Evolutionary conservation across 2,113 vertebrate species (phyloP).

Genomic region (Oreochromis niloticus): DNA sequence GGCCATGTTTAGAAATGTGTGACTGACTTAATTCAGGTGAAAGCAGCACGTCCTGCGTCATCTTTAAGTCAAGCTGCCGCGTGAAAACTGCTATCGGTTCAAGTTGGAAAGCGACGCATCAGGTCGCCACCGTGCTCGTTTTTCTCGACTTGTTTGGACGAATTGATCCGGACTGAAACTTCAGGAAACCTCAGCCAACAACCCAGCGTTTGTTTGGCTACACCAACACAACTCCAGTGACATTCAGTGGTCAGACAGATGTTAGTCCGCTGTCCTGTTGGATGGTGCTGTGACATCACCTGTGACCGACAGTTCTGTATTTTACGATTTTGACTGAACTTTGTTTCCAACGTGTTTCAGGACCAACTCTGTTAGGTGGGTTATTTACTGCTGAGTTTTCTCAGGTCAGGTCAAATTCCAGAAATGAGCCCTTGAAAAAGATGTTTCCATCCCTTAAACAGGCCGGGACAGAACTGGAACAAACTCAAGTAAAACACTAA

Average conservation of each 20-base stretch:
- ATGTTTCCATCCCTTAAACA: not conserved
- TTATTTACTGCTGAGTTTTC: not conserved
- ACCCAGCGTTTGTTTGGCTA: not conserved
- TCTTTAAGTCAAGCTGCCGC: not conserved
- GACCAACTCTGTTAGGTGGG: accelerated
- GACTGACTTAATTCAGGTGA: not conserved
- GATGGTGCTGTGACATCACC: not conserved
- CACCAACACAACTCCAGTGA: not conserved
- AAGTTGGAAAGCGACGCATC: not conserved
- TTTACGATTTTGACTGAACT: not conserved
- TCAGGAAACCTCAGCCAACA: not conserved
- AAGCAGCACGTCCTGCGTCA: not conserved
- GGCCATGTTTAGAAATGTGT: not conserved
- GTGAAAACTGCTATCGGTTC: not conserved
- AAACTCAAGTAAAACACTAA: not conserved
- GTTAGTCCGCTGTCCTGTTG: accelerated
- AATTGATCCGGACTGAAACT: not conserved
- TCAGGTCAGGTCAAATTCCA: not conserved
- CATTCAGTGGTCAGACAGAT: not conserved
- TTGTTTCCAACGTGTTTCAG: not conserved
- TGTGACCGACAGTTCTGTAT: accelerated
- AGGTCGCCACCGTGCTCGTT: accelerated
- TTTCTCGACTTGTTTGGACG: not conserved
- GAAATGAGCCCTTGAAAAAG: not conserved
- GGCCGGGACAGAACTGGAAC: not conserved